Base-by-base conservation (phyloP, 35 echinoderm and acorn worm genomes). In the Lytechinus pictus region DNA sequence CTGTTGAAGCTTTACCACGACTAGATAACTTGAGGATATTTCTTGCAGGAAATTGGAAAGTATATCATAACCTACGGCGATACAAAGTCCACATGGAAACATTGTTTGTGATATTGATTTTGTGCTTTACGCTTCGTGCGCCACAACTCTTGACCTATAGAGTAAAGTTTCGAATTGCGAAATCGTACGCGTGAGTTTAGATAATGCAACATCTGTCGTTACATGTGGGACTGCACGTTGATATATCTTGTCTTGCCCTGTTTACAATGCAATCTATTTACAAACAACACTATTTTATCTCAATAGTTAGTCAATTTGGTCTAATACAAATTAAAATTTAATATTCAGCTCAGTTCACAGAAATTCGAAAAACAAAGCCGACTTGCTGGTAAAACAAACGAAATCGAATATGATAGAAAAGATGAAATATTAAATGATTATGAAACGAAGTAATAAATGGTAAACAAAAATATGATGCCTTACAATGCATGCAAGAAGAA, bases 141-240 rank as follows among this genome's bases (percentile, higher is more conserved):
- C 19, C 66, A 24, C 66, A 79, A 79, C 66, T n/a, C 19, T 79
- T 79, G 66, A 79, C 66, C 66, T 79, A 79, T 79, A n/a, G 66
- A 79, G 19, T 7, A 3, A 24, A 79, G 66, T 24, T 79, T 79
- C 66, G 66, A 24, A 79, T 79, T 19, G 12, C 19, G 19, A 79
- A 79, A 79, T 5, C 21, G 66, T 79, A n/a, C n/a, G 3, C n/a
- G 16, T 16, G 61, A 21, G 14, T 27, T 79, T 79, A 79, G 66
- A 79, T 79, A 79, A 79, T 79, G 66, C 66, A 79, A 79, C 66
- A 79, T 79, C 66, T 79, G 66, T 79, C 66, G 66, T n/a, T 24
- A n/a, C 21, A 0, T 24, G 66, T 79, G 19, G 66, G 66, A 79
- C 66, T 19, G 33, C 33, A 44, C 33, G 33, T 24, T 3, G 21